phyloP scores from a whole-genome alignment of 1,140 invertebrate genomes.

The Eumaeus atala region DNA sequence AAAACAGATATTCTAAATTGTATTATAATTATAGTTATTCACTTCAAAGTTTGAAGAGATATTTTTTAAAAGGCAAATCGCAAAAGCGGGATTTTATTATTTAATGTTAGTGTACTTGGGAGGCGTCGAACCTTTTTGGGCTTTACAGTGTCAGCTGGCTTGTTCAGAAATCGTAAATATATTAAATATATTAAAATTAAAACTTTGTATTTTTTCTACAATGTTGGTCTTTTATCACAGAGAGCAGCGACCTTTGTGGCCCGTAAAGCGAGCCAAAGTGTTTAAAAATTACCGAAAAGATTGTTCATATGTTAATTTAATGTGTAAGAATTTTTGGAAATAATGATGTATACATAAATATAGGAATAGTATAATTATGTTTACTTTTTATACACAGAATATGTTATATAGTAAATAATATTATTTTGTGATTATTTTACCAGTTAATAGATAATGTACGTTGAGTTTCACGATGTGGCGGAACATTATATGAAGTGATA shows the following conservation, averaged over 20 bases:
- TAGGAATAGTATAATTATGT: constrained; percentile 8
- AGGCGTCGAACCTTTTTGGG: not conserved
- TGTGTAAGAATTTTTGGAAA: not conserved
- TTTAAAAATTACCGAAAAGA: not conserved
- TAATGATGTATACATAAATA: constrained; percentile 4
- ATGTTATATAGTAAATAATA: not conserved
- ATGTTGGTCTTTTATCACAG: not conserved
- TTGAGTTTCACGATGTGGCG: not conserved
- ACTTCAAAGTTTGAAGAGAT: too few relatives aligned
- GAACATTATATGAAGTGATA: not conserved
- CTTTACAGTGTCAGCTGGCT: constrained; percentile 1
- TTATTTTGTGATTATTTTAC: not conserved
- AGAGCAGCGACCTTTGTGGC: not conserved
- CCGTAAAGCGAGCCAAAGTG: not conserved
- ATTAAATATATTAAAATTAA: constrained; percentile 1
- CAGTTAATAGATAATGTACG: not conserved
- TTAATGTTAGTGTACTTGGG: constrained; percentile 1
- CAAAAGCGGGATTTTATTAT: not conserved
- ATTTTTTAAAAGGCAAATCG: too few relatives aligned
- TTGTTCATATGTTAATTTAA: constrained; percentile 1
- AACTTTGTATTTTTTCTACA: constrained; percentile 9
- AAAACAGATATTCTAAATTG: too few relatives aligned
- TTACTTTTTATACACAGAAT: constrained; percentile 7
- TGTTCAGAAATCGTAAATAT: not conserved
- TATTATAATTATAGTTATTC: too few relatives aligned